Base-by-base conservation (phyloP, 2,113 vertebrate genomes). In the Archocentrus centrarchus region DNA sequence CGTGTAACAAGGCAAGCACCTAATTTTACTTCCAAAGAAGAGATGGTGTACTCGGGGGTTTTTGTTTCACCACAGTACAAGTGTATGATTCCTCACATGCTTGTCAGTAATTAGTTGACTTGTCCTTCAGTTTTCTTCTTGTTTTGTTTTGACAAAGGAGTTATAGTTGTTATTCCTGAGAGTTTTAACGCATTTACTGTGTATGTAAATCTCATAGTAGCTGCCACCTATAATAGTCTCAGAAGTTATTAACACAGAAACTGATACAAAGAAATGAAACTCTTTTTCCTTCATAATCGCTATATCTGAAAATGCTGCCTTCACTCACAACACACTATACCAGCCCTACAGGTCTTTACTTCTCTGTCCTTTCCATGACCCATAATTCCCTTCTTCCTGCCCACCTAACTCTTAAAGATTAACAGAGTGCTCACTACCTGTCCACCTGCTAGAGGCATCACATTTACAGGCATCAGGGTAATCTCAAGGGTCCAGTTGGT, bases 391-490 rank as follows among this genome's bases (percentile, higher is more conserved):
- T 93, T 86, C 93, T 94, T 95, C 93, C 94, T 95, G 92, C 83
- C 81, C 80, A 85, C 90, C 87, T 88, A 85, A 63, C 89, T 88
- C 88, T 92, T 90, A 89, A 93, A 96, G 94, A 94, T 95, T 93
- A 95, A 91, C 93, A 78, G 91, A 89, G 88, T 77, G 57, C 75
- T 92, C 88, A 75, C 88, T 93, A 93, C 92, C 93, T 95, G 92
- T 92, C 88, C 95, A 95, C 95, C 95, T 95, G 95, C 92, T 94
- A 59, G 75, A 95, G 89, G 93, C 93, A 95, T 96, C 93, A 93
- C 80, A 59, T 93, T 93, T 93, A 94, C 83, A 44, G 91, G 85
- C 89, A 91, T 76, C 32, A 2, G 79, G 64, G 80, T 91, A 89
- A 93, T 94, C 87, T 89, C 90, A 81, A 37, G 87, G 89, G 90